Percentiles rank a stretch among this genome's conserved stretches.
Conservation (phyloP, 2,888 invertebrate species). For the Acleris cristana region DNA sequence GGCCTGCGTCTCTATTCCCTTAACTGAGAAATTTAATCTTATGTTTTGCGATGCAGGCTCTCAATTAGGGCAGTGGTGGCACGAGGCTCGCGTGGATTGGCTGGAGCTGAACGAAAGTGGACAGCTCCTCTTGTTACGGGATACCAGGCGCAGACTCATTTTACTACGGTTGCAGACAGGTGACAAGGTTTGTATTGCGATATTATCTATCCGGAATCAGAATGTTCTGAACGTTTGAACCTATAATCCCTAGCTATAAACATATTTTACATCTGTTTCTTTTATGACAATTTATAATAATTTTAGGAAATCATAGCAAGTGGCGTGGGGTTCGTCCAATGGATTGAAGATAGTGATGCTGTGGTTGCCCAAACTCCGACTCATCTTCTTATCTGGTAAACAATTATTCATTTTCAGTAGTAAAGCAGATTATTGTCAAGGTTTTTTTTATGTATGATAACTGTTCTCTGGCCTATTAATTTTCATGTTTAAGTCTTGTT, state of each 20-base stretch:
- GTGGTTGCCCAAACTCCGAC: slow-evolving; percentile 97
- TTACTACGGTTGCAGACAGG: slow-evolving; percentile 84
- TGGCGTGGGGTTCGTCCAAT: slow-evolving; percentile 89
- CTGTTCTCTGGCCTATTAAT: too few species aligned
- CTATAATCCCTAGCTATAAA: too few species aligned
- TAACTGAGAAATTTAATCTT: too few species aligned
- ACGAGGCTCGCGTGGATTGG: slow-evolving; percentile 98
- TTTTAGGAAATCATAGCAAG: slow-evolving; percentile 86
- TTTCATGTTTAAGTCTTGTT: too few species aligned
- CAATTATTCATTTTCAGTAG: not conserved
- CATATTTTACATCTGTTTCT: too few species aligned
- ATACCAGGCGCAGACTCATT: slow-evolving; percentile 90
- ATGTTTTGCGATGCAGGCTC: slow-evolving; percentile 61
- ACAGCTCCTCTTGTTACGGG: slow-evolving; percentile 93
- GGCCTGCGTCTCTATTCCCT: too few species aligned
- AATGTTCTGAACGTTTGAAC: too few species aligned
- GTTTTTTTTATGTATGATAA: too few species aligned
- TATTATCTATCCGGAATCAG: too few species aligned
- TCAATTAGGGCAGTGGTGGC: slow-evolving; percentile 91
- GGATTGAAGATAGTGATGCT: slow-evolving; percentile 98
- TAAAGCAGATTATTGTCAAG: not conserved
- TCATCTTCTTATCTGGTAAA: slow-evolving; percentile 95
- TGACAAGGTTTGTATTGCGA: slow-evolving; percentile 68
- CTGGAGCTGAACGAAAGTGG: slow-evolving; percentile 98
- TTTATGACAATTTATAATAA: not conserved